A percentile compares a stretch with the other conserved stretches of the same genome.
These are phyloP conservation scores for Caenorhabditis sp. DNA, from an alignment of 2,888 invertebrate genomes.

Conservation along the genomic window DNA sequence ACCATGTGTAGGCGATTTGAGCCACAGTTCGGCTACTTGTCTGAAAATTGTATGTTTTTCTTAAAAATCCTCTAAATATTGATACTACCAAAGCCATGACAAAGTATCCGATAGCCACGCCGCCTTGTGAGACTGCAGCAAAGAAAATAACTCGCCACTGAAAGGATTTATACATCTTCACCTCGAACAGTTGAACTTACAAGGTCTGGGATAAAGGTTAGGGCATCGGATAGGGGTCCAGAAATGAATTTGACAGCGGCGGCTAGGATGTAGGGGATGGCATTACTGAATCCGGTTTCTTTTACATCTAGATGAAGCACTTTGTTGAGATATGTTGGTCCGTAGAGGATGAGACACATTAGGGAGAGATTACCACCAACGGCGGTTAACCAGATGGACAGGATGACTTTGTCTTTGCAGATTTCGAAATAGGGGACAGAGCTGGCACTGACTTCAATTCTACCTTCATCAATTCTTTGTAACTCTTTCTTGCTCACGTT, in stretches of 20 bases:
- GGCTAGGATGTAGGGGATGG: slow-evolving; percentile 29
- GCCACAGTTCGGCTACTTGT: slow-evolving; percentile 40
- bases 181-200: no score
- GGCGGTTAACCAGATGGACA: slow-evolving; percentile 32
- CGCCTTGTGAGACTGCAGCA: slow-evolving; percentile 30
- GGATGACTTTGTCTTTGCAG: slow-evolving; percentile 24
- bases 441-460: not conserved
- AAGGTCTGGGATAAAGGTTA: slow-evolving; percentile 32
- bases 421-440: slow-evolving; percentile 42
- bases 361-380: slow-evolving; percentile 33
- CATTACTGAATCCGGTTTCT: slow-evolving; percentile 32
- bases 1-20: slow-evolving; percentile 56
- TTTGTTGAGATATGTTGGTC: slow-evolving; percentile 36
- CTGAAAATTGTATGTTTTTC: slow-evolving; percentile 3
- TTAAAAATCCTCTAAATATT: not conserved
- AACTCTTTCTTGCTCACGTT: slow-evolving; percentile 41
- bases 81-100: slow-evolving; percentile 33
- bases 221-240: slow-evolving; percentile 37
- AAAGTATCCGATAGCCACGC: slow-evolving; percentile 30
- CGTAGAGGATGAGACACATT: slow-evolving; percentile 33
- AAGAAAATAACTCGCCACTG: slow-evolving; percentile 36
- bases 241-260: slow-evolving; percentile 25
- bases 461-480: slow-evolving; percentile 19
- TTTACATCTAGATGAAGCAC: slow-evolving; percentile 31
- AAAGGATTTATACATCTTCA: no score